These are phyloP conservation scores for Cantharis rufa DNA, from an alignment of 2,888 invertebrate genomes.

Conservation along the genomic window DNA sequence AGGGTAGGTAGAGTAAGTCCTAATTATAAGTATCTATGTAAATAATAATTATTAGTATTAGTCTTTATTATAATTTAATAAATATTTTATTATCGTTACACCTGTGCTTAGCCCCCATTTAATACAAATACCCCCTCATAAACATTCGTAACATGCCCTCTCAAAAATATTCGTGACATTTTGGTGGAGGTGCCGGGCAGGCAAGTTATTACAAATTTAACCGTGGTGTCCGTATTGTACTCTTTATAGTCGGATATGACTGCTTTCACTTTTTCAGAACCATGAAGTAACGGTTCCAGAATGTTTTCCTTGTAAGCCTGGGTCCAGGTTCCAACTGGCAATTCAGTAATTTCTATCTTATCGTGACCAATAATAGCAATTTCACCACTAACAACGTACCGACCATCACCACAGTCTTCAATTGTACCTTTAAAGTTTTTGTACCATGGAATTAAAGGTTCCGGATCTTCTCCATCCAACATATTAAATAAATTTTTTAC, in stretches of 20 bases:
- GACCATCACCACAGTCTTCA: slow-evolving; percentile 72
- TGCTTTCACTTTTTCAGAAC: slow-evolving; percentile 68
- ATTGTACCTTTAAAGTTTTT: slow-evolving; percentile 83
- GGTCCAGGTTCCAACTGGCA: slow-evolving; percentile 94
- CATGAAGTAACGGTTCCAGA: slow-evolving; percentile 83
- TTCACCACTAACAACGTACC: slow-evolving; percentile 75
- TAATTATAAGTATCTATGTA: too few relatives aligned
- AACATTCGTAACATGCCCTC: too few relatives aligned
- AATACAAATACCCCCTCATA: too few relatives aligned
- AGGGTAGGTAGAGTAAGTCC: too few relatives aligned
- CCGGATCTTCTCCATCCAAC: slow-evolving; percentile 80
- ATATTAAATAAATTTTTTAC: slow-evolving; percentile 80
- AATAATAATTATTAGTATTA: too few relatives aligned
- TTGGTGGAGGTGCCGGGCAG: slow-evolving; percentile 74
- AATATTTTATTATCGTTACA: too few relatives aligned
- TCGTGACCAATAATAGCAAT: slow-evolving; percentile 77
- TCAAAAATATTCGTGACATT: too few relatives aligned
- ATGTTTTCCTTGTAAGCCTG: slow-evolving; percentile 94
- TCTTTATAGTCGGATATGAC: slow-evolving; percentile 79
- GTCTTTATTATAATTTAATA: too few relatives aligned
- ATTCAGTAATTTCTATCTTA: slow-evolving; percentile 92
- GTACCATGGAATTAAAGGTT: slow-evolving; percentile 85
- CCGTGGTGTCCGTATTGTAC: slow-evolving; percentile 94
- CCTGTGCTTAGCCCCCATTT: too few relatives aligned
- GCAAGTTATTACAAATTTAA: slow-evolving; percentile 85